Evolutionary conservation across 2,888 invertebrate species (phyloP), one percentile per base, ranked within the genome.

Genomic region (Hyposoter didymator): DNA sequence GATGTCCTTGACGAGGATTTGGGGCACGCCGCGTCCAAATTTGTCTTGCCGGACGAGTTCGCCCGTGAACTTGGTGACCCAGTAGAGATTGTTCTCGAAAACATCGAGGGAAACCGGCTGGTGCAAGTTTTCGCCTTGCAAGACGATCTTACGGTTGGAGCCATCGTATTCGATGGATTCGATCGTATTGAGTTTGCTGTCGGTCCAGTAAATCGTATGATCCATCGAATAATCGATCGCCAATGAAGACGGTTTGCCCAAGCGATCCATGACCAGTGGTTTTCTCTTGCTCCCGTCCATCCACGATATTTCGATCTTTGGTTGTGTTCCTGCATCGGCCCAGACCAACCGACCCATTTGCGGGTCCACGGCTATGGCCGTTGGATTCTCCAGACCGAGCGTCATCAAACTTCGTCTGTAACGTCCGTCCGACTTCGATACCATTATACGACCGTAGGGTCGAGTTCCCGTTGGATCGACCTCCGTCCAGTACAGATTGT

Each of bases 401-500:
- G 96, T 96, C 0, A 99, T 96, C 8, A 99, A 94, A 6, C 98
- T 97, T 85, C 98, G 95, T 62, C 97, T 94, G 92, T 99, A 99
- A 47, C 99, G 95, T 0, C 99, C 99, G 92, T 99, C 99, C 0
- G 97, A 96, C 89, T 97, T 96, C 0, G 98, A 96, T 0, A 98
- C 98, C 96, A 99, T 97, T 1, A 99, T 96, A 79, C 97, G 95
- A 0, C 97, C 97, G 83, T 96, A 95, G 0, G 97, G 96, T 90
- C 97, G 97, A 0, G 96, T 95, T 0, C 97, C 97, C 88, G 97
- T 97, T 0, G 96, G 96, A 55, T 94, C 94, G 0, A 94, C 88
- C 93, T 99, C 99, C 0, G 98, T 97, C 98, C 99, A 99, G 94
- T 99, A 99, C 0, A 99, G 94, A 94, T 99, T 99, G 85, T 97